Evolutionary conservation across 2,797 vertebrate genomes (phyloP).

Genomic region (Protosalanx chinensis): DNA sequence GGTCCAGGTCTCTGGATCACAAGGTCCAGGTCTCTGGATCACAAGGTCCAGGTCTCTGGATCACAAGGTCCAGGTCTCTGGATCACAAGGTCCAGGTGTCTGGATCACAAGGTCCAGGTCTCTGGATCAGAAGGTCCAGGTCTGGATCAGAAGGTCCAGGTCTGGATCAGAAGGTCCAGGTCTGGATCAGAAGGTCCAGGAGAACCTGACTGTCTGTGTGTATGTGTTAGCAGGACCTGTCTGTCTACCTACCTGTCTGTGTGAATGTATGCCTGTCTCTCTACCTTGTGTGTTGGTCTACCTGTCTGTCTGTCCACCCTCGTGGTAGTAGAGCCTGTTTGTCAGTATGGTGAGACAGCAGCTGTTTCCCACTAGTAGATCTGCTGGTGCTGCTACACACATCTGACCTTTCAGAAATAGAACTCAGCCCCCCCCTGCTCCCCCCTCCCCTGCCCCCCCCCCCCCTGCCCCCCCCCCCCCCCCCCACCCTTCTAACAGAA

Average conservation of each 20-base stretch:
- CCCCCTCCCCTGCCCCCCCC: not conserved
- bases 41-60: too few species aligned
- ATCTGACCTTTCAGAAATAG: constrained; percentile 15
- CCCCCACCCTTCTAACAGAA: not conserved
- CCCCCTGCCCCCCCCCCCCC: not conserved
- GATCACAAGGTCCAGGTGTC: too few species aligned
- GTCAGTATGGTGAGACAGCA: not conserved
- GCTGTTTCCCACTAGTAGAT: not conserved
- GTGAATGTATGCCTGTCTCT: not conserved
- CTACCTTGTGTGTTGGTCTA: not conserved
- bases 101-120: too few species aligned
- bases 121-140: too few species aligned
- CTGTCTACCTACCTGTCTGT: not conserved
- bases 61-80: too few species aligned
- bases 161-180: too few species aligned
- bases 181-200: too few species aligned
- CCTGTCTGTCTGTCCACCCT: not conserved
- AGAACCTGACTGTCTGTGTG: not conserved
- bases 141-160: too few species aligned
- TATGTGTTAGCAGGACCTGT: too few species aligned
- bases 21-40: too few species aligned
- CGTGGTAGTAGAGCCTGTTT: not conserved
- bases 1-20: too few species aligned
- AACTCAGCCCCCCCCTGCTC: not conserved
- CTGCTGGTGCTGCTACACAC: not conserved